Evolutionary conservation across 2,797 vertebrate species (phyloP).

Genomic region (Etheostoma perlongum): DNA sequence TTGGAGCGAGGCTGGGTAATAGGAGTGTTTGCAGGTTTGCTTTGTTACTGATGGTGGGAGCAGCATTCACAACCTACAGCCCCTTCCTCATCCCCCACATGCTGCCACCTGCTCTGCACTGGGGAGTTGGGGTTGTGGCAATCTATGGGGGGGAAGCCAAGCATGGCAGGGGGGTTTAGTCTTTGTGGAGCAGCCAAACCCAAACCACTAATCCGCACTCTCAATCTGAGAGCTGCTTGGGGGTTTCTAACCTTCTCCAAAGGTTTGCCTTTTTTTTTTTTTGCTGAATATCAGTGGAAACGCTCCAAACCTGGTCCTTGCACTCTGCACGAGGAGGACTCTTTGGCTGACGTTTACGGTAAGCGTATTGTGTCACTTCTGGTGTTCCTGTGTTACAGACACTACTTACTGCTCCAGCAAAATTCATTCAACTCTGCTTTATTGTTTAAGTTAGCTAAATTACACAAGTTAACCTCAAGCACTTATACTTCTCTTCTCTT

Average conservation of each 20-base stretch:
- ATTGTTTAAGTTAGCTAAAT: no score
- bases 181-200: slow-evolving; percentile 26
- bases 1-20: slow-evolving; percentile 11
- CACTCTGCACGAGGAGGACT: no score
- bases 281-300: slow-evolving; percentile 3
- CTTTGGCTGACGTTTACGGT: no score
- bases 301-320: neutral
- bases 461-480: no score
- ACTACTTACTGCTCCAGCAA: no score
- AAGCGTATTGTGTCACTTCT: no score
- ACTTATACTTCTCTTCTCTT: no score
- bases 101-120: slow-evolving; percentile 50
- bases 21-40: slow-evolving; percentile 18
- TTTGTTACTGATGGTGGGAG: slow-evolving; percentile 27
- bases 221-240: neutral
- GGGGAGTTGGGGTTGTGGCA: slow-evolving; percentile 9
- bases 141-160: neutral
- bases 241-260: slow-evolving; percentile 6
- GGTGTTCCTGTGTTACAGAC: no score
- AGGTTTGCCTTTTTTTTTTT: slow-evolving; percentile 18
- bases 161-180: slow-evolving; percentile 17
- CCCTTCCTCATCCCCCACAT: slow-evolving; percentile 13
- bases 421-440: no score
- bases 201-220: slow-evolving; percentile 5
- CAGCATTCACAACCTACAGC: slow-evolving; percentile 4